Percentiles rank a stretch among this genome's conserved stretches.
phyloP scores from a whole-genome alignment of 2,113 vertebrate genomes.

The Hippopotamus amphibius region DNA sequence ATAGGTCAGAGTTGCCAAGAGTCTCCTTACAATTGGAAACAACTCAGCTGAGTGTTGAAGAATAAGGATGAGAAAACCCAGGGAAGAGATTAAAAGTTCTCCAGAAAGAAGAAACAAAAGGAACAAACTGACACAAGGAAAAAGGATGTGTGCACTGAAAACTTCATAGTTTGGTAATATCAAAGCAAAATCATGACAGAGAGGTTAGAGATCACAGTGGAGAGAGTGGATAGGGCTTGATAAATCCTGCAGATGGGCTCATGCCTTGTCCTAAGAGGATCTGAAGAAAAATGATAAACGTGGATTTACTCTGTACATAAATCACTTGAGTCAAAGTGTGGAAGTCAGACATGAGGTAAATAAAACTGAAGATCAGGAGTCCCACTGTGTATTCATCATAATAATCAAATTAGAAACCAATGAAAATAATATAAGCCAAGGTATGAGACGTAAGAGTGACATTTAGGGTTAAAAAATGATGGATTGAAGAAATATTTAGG shows the following conservation, averaged over 20 bases:
- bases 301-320: neutral
- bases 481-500: neutral
- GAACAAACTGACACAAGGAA: neutral
- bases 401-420: neutral
- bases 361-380: neutral
- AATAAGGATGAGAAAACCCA: neutral
- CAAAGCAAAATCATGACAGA: neutral
- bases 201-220: neutral
- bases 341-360: neutral
- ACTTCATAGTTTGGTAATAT: neutral
- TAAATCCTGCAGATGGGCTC: neutral
- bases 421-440: neutral
- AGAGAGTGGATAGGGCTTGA: neutral
- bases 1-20: neutral
- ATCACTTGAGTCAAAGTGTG: neutral
- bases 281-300: neutral
- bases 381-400: neutral
- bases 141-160: neutral
- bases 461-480: neutral
- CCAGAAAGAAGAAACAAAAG: neutral
- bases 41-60: neutral
- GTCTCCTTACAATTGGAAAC: no score
- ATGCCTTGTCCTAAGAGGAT: neutral
- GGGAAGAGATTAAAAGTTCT: neutral
- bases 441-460: neutral